phyloP scores from a whole-genome alignment of 2,113 vertebrate genomes.

The Sinocyclocheilus rhinocerous region DNA sequence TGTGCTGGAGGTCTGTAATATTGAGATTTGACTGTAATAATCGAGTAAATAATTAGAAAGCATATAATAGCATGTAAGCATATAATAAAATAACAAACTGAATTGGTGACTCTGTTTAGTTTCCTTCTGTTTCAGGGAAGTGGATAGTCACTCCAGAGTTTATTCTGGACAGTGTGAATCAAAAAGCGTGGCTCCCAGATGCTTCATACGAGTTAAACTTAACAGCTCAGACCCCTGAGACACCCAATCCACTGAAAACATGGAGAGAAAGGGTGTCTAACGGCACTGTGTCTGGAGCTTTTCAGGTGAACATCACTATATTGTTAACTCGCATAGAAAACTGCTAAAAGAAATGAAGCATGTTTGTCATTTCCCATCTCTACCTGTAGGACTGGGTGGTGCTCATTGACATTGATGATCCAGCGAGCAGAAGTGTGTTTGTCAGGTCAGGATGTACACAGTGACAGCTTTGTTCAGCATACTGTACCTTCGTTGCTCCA shows the following conservation, averaged over 20 bases:
- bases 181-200: constrained; percentile 90
- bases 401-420: constrained; percentile 78
- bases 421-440: constrained; percentile 78
- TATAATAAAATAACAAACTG: no score
- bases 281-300: constrained; percentile 81
- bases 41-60: no score
- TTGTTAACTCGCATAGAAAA: constrained; percentile 8
- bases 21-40: neutral
- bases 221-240: constrained; percentile 38
- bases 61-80: no score
- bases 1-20: constrained; percentile 90
- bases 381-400: constrained; percentile 82
- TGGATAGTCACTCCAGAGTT: constrained; percentile 93
- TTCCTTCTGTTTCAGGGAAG: constrained; percentile 79
- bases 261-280: constrained; percentile 80
- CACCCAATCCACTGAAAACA: constrained; percentile 65
- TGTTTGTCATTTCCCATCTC: neutral
- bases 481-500: no score
- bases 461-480: neutral
- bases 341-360: neutral
- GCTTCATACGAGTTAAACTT: constrained; percentile 83
- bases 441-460: constrained; percentile 76
- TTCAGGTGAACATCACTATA: constrained; percentile 70
- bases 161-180: constrained; percentile 87
- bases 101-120: neutral